Evolutionary conservation across 2,113 vertebrate genomes (phyloP).

Genomic region (zebrafish (Danio rerio)): GRCz12tu NC_133194.1:31458001-31458500

Average conservation of each 20-base stretch:
- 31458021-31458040: constrained; percentile 25
- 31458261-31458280: constrained; percentile 39
- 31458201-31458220: constrained; percentile 24
- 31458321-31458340: constrained; percentile 60
- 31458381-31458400: constrained; percentile 58
- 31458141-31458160: not conserved
- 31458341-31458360: constrained; percentile 59
- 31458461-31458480: constrained; percentile 49
- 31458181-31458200: constrained; percentile 38
- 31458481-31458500: constrained; percentile 34
- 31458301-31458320: constrained; percentile 61
- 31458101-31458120: constrained; percentile 6
- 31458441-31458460: constrained; percentile 54
- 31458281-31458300: constrained; percentile 47
- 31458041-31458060: constrained; percentile 46
- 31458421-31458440: constrained; percentile 51
- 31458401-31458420: constrained; percentile 43
- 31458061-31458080: constrained; percentile 16
- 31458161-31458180: constrained; percentile 5
- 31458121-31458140: constrained; percentile 1
- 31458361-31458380: constrained; percentile 65
- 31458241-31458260: constrained; percentile 25
- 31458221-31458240: constrained; percentile 14
- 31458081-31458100: not conserved
- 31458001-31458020: constrained; percentile 54